Evolutionary conservation across 2,113 vertebrate species (phyloP), one percentile per base, ranked within the genome.

Genomic region (Oncorhynchus tshawytscha): DNA sequence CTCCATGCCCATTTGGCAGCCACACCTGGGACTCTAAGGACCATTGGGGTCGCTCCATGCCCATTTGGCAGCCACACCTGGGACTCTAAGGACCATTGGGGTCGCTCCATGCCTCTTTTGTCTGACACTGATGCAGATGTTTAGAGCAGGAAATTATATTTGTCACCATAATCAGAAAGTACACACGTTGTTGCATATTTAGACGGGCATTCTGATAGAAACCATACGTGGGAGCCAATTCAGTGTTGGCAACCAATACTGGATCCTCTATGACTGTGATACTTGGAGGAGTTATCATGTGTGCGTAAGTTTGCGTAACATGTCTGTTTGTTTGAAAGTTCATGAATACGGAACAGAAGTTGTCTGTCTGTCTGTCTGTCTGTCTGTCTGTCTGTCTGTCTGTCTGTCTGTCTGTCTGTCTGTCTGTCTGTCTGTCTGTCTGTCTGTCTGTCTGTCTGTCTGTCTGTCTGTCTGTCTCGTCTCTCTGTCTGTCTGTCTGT

Each of bases 121-220:
- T 89, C 80, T 90, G 89, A 92, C 90, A 90, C 74, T 13, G 87
- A 89, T 91, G 88, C 88, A 90, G 89, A 91, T 91, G 90, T 91
- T 91, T 89, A 87, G 87, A 91, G 89, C 89, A 88, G 90, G 90
- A 91, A 91, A 91, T 91, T 89, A 88, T 88, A 90, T 91, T 87
- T 88, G 87, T 90, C 88, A 84, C 87, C 54, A 79, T 88, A 84
- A 84, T 76, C 67, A 75, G 79, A 75, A 45, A 80, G 82, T 74
- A 84, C 80, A 74, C 72, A 74, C 70, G 48, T 39, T 59, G 34
- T 57, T 71, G 83, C 76, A 74, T 78, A 45, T 45, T 45, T 11
- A 45, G 39, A 0, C 25, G 65, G 34, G 60, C 73, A 64, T 67
- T 64, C 39, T 45, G 8, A 45, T 45, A 11, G 39, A 45, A 45